These are phyloP conservation scores for Hypotaenidia philippensis DNA, from an alignment of 2,797 vertebrate genomes.

Conservation along the genomic window DNA sequence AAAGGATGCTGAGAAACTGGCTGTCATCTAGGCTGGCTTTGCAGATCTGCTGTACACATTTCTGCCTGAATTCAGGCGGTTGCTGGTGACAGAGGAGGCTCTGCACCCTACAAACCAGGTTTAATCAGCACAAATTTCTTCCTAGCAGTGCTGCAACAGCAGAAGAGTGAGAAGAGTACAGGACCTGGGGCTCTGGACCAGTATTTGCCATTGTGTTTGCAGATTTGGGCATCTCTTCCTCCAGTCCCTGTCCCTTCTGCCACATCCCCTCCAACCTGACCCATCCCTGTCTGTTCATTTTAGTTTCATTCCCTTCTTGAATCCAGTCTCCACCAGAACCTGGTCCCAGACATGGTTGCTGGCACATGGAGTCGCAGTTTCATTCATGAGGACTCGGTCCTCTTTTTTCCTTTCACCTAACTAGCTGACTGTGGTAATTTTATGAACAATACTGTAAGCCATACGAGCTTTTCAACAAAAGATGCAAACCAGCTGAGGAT, in stretches of 20 bases:
- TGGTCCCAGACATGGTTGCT: neutral
- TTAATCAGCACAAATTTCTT: neutral
- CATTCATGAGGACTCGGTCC: accelerated
- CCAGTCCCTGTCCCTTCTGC: neutral
- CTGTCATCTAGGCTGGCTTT: neutral
- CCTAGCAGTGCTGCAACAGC: neutral
- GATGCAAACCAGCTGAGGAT: neutral
- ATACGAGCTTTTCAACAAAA: neutral
- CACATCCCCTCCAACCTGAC: neutral
- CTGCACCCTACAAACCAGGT: neutral
- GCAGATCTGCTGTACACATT: neutral
- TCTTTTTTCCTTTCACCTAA: neutral
- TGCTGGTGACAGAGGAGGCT: neutral
- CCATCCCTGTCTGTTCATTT: neutral
- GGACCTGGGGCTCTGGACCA: neutral
- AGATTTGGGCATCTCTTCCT: neutral
- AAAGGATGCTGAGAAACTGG: neutral
- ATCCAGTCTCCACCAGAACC: neutral
- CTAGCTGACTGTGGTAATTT: neutral
- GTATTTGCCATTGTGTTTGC: neutral
- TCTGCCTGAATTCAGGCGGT: neutral
- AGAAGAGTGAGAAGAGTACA: neutral
- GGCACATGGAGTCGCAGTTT: neutral
- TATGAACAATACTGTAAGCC: neutral
- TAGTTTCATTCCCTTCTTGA: neutral